phyloP scores from a whole-genome alignment of 2,797 vertebrate genomes.

The Sebastes umbrosus region DNA sequence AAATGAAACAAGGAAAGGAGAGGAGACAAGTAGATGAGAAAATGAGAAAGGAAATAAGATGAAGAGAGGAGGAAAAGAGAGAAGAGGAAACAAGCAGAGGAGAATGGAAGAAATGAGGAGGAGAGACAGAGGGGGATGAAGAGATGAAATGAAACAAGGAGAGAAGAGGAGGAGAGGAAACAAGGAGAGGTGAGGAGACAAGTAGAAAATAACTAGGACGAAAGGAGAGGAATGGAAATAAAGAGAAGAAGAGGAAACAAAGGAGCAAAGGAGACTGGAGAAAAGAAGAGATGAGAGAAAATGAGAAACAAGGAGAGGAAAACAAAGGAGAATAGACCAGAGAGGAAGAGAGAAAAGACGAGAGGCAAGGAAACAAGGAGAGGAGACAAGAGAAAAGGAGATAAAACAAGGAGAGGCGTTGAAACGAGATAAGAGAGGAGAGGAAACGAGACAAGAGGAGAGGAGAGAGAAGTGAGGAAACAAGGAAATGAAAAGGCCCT shows the following conservation, averaged over 20 bases:
- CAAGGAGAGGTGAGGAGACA: background rate
- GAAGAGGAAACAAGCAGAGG: background rate
- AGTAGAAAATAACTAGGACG: background rate
- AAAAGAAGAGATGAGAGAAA: background rate
- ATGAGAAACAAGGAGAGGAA: background rate
- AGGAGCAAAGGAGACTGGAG: background rate
- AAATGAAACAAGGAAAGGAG: background rate
- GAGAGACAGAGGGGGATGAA: no score
- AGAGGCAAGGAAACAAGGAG: background rate
- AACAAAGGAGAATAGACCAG: background rate
- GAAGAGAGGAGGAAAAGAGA: background rate
- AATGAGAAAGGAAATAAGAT: no score
- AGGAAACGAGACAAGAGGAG: background rate
- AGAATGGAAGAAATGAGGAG: background rate
- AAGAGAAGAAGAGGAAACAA: background rate
- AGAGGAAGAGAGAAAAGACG: background rate
- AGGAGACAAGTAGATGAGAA: background rate
- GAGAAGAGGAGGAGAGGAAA: background rate
- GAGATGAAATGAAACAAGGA: background rate
- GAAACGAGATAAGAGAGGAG: background rate
- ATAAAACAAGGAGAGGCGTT: background rate
- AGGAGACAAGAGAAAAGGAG: background rate
- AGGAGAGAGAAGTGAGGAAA: background rate
- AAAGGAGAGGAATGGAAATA: background rate
- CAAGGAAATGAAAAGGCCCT: background rate